phyloP scores from a whole-genome alignment of 2,888 invertebrate genomes.

The Drosophila testacea region DNA sequence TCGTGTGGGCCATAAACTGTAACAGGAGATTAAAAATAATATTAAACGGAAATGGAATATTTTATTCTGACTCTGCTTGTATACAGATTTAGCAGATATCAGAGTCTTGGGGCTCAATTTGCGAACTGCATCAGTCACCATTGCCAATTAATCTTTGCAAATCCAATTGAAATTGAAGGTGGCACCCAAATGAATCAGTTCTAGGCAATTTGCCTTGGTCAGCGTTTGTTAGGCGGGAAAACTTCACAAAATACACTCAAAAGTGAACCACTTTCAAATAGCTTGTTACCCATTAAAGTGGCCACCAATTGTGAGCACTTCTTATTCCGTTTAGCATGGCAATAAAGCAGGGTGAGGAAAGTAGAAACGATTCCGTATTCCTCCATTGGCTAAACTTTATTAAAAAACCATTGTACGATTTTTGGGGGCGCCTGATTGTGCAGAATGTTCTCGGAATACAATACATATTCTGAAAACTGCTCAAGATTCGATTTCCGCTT shows the following conservation, averaged over 20 bases:
- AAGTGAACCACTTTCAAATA: conserved; percentile 61
- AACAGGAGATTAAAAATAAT: conserved; percentile 75
- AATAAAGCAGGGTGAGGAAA: not conserved
- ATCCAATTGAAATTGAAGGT: conserved; percentile 13
- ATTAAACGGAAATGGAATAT: conserved; percentile 73
- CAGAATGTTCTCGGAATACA: conserved; percentile 32
- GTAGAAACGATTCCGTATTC: not conserved
- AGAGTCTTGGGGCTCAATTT: conserved; percentile 12
- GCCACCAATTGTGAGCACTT: conserved; percentile 55
- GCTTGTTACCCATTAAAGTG: conserved; percentile 71
- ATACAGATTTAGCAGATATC: not conserved
- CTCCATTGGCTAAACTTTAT: conserved; percentile 22
- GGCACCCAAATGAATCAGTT: conserved; percentile 14
- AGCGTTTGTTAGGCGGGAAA: conserved; percentile 39
- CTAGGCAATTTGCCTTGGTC: conserved; percentile 58
- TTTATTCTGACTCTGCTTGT: conserved; percentile 57
- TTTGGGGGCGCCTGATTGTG: conserved; percentile 34
- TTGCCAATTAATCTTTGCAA: conserved; percentile 51
- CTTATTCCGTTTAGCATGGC: conserved; percentile 12
- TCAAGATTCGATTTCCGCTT: conserved; percentile 79
- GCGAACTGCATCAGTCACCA: conserved; percentile 43
- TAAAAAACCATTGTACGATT: conserved; percentile 46
- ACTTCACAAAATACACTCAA: conserved; percentile 64
- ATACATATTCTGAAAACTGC: conserved; percentile 59
- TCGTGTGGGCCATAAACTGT: conserved; percentile 61